These are phyloP conservation scores for Antitype chi DNA, from an alignment of 2,888 invertebrate species.

Conservation along the genomic window DNA sequence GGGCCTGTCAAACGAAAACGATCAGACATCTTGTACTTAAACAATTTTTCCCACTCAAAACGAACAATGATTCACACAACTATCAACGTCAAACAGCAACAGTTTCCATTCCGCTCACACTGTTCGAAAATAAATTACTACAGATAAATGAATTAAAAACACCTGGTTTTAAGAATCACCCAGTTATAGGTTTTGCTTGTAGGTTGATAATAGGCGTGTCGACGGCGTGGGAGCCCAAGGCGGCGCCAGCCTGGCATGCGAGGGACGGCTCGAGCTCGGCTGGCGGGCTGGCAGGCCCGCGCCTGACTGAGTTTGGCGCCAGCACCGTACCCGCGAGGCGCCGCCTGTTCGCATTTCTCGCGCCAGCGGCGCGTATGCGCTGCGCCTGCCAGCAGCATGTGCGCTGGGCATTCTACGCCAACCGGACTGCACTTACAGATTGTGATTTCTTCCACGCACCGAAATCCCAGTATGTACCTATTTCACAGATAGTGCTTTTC, in stretches of 20 bases:
- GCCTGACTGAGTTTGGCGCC: slow-evolving; percentile 40
- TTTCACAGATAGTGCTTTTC: neutral
- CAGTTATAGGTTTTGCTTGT: slow-evolving; percentile 1
- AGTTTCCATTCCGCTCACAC: no score
- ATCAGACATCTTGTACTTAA: no score
- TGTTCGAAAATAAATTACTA: neutral
- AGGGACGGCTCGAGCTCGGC: accelerated
- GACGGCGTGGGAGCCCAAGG: slow-evolving; percentile 30
- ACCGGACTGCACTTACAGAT: neutral
- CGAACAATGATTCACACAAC: no score
- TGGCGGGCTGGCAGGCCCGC: slow-evolving; percentile 44
- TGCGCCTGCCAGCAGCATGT: neutral
- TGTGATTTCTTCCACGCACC: slow-evolving; percentile 20
- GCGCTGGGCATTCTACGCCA: slow-evolving; percentile 28
- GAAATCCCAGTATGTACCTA: slow-evolving; percentile 3
- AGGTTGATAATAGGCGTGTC: slow-evolving; percentile 38
- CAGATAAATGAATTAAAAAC: neutral
- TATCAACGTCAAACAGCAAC: no score
- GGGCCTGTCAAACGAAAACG: no score
- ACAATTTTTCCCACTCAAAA: no score
- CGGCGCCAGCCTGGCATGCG: neutral
- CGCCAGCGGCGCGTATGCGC: accelerated
- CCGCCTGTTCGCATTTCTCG: slow-evolving; percentile 27
- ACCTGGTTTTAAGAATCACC: neutral
- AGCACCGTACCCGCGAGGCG: slow-evolving; percentile 34